Base-by-base conservation (phyloP, 2,888 invertebrate genomes). In the Protodeltote pygarga region DNA sequence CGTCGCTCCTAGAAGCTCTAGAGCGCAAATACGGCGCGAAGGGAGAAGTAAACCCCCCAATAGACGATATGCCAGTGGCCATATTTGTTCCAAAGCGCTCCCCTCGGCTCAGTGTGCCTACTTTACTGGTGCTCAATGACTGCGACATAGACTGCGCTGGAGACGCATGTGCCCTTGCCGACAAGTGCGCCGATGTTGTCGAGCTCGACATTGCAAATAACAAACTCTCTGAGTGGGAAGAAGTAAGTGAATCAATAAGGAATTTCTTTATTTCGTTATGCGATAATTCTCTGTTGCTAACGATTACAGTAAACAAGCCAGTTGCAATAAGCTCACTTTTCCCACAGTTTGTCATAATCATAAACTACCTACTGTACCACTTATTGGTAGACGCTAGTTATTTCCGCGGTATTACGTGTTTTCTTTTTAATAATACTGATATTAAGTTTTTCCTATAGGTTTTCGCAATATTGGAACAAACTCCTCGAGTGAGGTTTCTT, bases 121-220 rank as follows among this genome's bases (percentile, higher is more conserved):
- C 97, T 6, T 92, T 97, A 46, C 92, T 98, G 73, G 97, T 98
- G 63, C 94, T 98, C 42, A 98, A 98, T 75, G 97, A 97, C 89
- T 97, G 97, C 88, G 96, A 96, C 83, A 98, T 98, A 62, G 96
- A 97, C 78, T 95, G 95, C 75, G 97, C 98, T 27, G 98, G 98
- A 14, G 96, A 96, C 79, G 95, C 96, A 38, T 94, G 95, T 54
- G 95, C 94, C 52, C 93, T 98, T 42, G 94, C 95, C 23, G 95
- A 95, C 67, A 97, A 97, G 82, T 98, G 97, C 81, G 95, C 95
- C 38, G 95, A 96, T 70, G 98, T 98, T n/a, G 95, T 97, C 69
- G 98, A 98, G 85, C 93, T 98, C 66, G 98, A 99, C 84, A 93
- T 99, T 70, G 98, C 98, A 24, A 97, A 98, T 81, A 99, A 99